Base-by-base conservation (phyloP, 2,888 invertebrate species). In the Horisme vitalbata region DNA sequence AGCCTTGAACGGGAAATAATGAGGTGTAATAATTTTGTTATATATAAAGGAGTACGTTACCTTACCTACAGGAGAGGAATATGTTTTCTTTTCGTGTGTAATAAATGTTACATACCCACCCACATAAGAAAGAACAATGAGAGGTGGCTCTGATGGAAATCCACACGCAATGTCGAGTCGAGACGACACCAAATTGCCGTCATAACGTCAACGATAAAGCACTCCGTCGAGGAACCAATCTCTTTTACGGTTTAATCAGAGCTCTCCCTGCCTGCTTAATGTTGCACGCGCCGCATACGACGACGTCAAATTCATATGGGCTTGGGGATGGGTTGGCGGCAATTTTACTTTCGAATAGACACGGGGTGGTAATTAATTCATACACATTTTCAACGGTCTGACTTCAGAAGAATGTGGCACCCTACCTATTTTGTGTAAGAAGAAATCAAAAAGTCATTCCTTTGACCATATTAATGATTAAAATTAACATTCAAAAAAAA, bases 231-330 rank as follows among this genome's bases (percentile, higher is more conserved):
- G 69, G 76, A 84, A 85, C 83, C 85, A 86, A 87, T 86, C 84
- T 83, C 83, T 82, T 87, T 85, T 83, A 83, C 81, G 83, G 82
- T 80, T 84, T 83, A 85, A 87, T 86, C 84, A 86, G 83, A 77
- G 76, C 79, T 76, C 69, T 71, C 64, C 73, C 61, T 63, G 65
- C 75, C 69, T 69, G 71, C 70, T 71, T 80, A 78, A 79, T 68
- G 67, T 68, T 57, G 60, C 62, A 62, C 59, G 63, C 56, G 61
- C 55, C 64, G 54, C 65, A 63, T 65, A 67, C 65, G 64, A 67
- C 65, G 64, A 66, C 65, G 64, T 61, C 69, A 65, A 72, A 74
- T 74, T 73, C 65, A 68, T 70, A 69, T 67, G 64, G 61, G 27
- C 44, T 36, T 62, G 59, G 61, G 26, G 26, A 32, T 52, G 66